A percentile compares a stretch with the other conserved stretches of the same genome.
Conservation (phyloP, 2,797 vertebrate species). For the Amniataba percoides region DNA sequence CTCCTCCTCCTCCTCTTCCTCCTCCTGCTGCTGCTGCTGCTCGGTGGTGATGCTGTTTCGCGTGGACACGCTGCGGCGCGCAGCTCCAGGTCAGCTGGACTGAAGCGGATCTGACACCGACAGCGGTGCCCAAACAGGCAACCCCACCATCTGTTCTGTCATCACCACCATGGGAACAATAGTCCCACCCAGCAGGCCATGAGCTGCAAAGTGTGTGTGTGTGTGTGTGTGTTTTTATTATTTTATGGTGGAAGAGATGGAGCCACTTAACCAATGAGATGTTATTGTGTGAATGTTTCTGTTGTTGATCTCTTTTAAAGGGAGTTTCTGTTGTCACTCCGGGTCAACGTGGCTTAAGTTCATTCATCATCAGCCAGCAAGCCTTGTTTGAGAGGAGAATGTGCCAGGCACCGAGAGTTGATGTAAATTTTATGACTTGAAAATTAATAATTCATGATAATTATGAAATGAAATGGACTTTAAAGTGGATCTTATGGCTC, state of each 20-base stretch:
- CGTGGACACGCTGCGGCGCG: constrained; percentile 55
- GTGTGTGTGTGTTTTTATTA: too few species aligned
- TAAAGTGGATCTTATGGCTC: constrained; percentile 46
- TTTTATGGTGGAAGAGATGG: constrained; percentile 12
- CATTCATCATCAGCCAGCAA: background rate
- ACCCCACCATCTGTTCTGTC: constrained; percentile 80
- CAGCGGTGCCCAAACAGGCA: constrained; percentile 59
- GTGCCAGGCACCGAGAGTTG: constrained; percentile 9
- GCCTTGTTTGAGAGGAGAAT: background rate
- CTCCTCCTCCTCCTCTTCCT: too few species aligned
- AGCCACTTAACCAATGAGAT: background rate
- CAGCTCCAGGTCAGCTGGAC: constrained; percentile 76
- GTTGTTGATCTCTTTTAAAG: constrained; percentile 8
- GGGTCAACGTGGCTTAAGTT: background rate
- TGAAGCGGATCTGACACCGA: constrained; percentile 66
- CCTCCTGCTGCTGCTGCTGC: too few species aligned
- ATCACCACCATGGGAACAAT: constrained; percentile 65
- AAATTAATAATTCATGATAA: constrained; percentile 61
- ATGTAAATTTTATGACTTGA: constrained; percentile 43
- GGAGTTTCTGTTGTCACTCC: background rate
- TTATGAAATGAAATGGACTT: constrained; percentile 43
- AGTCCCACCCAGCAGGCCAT: constrained; percentile 65
- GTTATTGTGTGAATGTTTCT: constrained; percentile 32
- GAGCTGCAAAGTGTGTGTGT: constrained; percentile 34
- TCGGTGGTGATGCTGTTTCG: too few species aligned